A percentile compares a stretch with the other conserved stretches of the same genome.
phyloP scores from a whole-genome alignment of 2,113 vertebrate genomes.

The Oplegnathus fasciatus region DNA sequence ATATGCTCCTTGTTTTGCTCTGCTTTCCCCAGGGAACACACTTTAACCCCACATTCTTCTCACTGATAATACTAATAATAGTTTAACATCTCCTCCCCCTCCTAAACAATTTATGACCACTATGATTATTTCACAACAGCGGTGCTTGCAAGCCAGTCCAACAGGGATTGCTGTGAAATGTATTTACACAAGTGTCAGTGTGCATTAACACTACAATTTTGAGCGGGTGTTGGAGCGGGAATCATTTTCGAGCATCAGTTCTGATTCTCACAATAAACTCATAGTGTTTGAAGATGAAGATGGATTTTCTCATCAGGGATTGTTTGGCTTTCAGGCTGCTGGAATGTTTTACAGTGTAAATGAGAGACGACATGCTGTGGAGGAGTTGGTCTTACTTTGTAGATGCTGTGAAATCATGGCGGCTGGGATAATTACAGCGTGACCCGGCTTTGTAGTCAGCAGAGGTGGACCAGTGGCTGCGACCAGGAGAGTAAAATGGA shows the following conservation, averaged over 20 bases:
- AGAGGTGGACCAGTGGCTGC: not conserved
- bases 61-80: conserved; percentile 43
- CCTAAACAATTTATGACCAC: conserved; percentile 47
- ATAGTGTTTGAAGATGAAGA: conserved; percentile 3
- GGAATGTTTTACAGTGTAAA: conserved; percentile 2
- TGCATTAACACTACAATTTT: conserved; percentile 19
- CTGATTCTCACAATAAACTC: not conserved
- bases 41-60: conserved; percentile 22
- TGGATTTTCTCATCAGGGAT: conserved; percentile 18
- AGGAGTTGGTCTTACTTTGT: not conserved
- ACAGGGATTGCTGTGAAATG: conserved; percentile 39
- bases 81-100: conserved; percentile 36
- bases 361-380: not conserved
- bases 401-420: not conserved
- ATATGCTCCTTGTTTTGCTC: conserved; percentile 20
- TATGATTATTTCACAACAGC: conserved; percentile 47
- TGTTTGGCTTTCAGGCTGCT: not conserved
- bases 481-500: not conserved
- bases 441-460: not conserved
- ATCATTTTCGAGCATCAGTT: conserved; percentile 5
- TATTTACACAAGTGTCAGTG: conserved; percentile 50
- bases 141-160: conserved; percentile 32
- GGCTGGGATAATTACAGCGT: not conserved
- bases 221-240: conserved; percentile 8
- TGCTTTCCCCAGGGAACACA: conserved; percentile 8